A percentile compares a stretch with the other conserved stretches of the same genome.
Conservation (phyloP, 2,113 vertebrate species). For the Micronycteris hirsuta region DNA sequence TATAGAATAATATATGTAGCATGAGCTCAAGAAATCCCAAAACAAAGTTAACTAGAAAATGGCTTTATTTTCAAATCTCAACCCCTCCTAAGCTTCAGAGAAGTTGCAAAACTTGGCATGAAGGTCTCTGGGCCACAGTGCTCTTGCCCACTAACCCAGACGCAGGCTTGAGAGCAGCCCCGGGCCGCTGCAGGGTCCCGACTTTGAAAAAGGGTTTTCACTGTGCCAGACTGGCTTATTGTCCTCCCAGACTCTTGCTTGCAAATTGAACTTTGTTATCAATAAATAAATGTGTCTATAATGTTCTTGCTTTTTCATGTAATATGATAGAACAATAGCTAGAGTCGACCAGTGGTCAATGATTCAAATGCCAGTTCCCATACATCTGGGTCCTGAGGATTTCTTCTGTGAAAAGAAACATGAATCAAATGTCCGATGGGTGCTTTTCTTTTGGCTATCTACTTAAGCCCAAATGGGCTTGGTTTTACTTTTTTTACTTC, state of each 20-base stretch:
- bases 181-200: neutral
- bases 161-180: too few species aligned
- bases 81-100: neutral
- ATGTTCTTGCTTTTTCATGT: neutral
- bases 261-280: neutral
- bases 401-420: neutral
- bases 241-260: neutral
- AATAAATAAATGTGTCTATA: neutral
- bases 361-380: rapidly evolving
- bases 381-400: rapidly evolving
- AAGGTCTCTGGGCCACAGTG: rapidly evolving
- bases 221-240: rapidly evolving
- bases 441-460: neutral
- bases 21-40: neutral
- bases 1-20: neutral
- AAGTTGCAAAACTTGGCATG: neutral
- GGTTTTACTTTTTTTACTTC: neutral
- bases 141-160: neutral
- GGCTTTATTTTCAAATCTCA: neutral
- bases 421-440: neutral
- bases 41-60: neutral
- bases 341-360: neutral
- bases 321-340: neutral
- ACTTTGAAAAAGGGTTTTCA: neutral
- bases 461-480: neutral